phyloP scores from a whole-genome alignment of 35 echinoderm and acorn worm species.

The Strongylocentrotus purpuratus region DNA sequence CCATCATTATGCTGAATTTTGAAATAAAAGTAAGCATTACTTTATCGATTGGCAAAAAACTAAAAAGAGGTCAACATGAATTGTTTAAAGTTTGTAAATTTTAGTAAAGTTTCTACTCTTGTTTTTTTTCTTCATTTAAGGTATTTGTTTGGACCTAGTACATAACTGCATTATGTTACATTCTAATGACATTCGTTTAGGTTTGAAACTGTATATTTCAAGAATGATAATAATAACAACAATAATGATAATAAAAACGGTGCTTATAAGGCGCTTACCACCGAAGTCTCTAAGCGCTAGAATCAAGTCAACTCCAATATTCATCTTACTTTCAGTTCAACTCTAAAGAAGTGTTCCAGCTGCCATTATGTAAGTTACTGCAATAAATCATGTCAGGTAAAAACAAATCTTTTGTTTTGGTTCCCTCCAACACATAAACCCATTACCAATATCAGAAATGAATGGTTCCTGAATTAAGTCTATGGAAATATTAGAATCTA shows the following conservation, averaged over 20 bases:
- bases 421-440: not conserved
- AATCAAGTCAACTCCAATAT: not conserved
- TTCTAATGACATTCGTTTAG: not conserved
- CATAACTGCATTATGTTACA: too few relatives aligned
- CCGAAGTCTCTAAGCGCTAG: too few relatives aligned
- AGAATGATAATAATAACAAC: too few relatives aligned
- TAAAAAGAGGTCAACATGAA: not conserved
- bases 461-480: not conserved
- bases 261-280: too few relatives aligned
- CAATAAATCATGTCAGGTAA: slow-evolving; percentile 13
- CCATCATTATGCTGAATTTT: too few relatives aligned
- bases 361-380: slow-evolving; percentile 3
- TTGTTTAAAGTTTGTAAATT: not conserved
- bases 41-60: too few relatives aligned
- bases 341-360: slow-evolving; percentile 17
- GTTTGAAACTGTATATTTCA: not conserved
- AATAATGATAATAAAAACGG: too few relatives aligned
- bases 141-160: too few relatives aligned
- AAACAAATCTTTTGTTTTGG: not conserved
- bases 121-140: too few relatives aligned
- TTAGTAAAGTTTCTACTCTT: not conserved
- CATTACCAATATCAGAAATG: too few relatives aligned
- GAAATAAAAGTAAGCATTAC: too few relatives aligned
- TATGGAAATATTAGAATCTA: not conserved
- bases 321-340: not conserved